Evolutionary conservation across 2,797 vertebrate genomes (phyloP).

Genomic region (Scolopax bukidnonensis): DNA sequence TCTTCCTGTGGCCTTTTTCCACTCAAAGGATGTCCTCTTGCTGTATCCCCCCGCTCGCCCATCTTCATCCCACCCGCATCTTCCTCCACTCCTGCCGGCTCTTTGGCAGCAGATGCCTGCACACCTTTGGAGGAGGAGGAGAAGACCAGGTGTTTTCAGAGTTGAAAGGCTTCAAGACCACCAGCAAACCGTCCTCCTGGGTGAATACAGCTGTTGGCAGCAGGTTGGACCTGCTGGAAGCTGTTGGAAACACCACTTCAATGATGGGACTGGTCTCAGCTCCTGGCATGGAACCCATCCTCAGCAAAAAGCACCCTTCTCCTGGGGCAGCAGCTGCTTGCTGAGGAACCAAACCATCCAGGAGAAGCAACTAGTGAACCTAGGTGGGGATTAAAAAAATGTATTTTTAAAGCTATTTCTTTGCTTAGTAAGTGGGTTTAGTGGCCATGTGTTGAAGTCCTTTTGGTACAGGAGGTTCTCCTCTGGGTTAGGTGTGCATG

Average conservation of each 20-base stretch:
- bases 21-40: no score
- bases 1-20: not conserved
- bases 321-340: not conserved
- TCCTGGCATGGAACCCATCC: not conserved
- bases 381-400: not conserved
- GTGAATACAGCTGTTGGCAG: not conserved
- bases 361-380: not conserved
- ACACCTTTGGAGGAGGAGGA: not conserved
- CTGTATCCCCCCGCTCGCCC: not conserved
- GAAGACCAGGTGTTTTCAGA: not conserved
- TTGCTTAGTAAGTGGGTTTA: not conserved
- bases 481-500: not conserved
- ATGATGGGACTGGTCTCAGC: not conserved
- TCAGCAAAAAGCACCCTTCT: not conserved
- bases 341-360: not conserved
- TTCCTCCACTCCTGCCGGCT: accelerated
- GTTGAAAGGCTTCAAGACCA: not conserved
- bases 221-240: not conserved
- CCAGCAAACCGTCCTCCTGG: not conserved
- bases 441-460: not conserved
- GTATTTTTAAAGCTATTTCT: not conserved
- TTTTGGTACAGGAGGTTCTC: not conserved
- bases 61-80: not conserved
- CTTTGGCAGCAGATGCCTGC: accelerated
- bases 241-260: not conserved